Percentiles rank a stretch among this genome's conserved stretches.
These are phyloP conservation scores for Ectobius pallidus DNA, from an alignment of 2,888 invertebrate genomes.

Conservation along the genomic window DNA sequence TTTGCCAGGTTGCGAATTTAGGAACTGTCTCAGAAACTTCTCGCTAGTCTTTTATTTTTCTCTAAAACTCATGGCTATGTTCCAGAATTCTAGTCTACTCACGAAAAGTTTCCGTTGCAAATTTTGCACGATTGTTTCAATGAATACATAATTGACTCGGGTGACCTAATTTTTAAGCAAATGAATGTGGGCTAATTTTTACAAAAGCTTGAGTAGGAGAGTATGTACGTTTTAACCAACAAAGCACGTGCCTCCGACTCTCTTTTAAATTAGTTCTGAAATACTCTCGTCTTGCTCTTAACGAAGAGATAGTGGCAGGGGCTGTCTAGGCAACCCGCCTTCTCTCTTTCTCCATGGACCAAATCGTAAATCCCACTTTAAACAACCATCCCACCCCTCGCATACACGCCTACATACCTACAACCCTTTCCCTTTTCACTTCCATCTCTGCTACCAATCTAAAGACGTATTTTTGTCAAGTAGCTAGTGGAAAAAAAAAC, in stretches of 20 bases:
- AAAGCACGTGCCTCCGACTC: conserved; percentile 4
- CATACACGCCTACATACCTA: not conserved
- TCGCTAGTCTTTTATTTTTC: not conserved
- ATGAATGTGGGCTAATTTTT: not conserved
- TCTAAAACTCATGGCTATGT: not conserved
- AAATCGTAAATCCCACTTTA: conserved; percentile 28
- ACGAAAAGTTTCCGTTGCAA: not conserved
- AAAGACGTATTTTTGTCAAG: no score
- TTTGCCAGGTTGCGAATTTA: not conserved
- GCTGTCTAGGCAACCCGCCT: not conserved
- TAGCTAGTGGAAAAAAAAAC: no score
- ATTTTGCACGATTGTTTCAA: not conserved
- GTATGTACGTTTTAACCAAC: conserved; percentile 3
- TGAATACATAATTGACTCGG: not conserved
- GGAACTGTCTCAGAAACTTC: not conserved
- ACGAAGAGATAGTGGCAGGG: conserved; percentile 19
- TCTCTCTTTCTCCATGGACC: not conserved
- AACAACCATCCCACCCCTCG: conserved; percentile 6
- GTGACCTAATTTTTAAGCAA: not conserved
- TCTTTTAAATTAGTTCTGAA: conserved; percentile 22
- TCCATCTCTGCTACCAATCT: no score
- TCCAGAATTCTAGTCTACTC: not conserved
- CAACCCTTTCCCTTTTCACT: no score
- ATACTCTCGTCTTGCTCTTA: conserved; percentile 5
- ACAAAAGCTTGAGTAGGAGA: not conserved